Conservation (phyloP, 1,140 invertebrate genomes). For the Drosophila setifemur region DNA sequence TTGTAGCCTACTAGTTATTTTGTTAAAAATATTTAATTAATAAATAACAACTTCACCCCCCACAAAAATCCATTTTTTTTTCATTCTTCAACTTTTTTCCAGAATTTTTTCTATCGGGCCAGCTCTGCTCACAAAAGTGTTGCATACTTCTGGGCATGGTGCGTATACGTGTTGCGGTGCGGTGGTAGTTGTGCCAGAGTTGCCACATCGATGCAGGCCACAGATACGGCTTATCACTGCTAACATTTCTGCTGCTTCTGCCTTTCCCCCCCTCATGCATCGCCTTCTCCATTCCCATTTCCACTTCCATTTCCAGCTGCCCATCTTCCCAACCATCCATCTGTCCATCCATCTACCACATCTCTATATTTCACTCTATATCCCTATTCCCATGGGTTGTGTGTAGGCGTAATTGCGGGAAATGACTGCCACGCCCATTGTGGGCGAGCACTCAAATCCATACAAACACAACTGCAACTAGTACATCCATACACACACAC, state of each 20-base stretch:
- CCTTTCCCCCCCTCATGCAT: neutral
- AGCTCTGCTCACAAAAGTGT: conserved; percentile 34
- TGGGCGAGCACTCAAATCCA: conserved; percentile 52
- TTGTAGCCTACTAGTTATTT: too few species aligned
- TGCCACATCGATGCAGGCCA: conserved; percentile 20
- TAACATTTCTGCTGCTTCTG: neutral
- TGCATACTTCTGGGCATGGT: conserved; percentile 60
- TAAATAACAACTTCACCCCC: too few species aligned
- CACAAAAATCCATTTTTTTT: too few species aligned
- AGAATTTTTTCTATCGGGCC: too few species aligned
- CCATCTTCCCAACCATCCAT: too few species aligned
- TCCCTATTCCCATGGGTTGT: conserved; percentile 31
- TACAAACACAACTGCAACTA: conserved; percentile 21
- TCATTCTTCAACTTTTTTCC: too few species aligned
- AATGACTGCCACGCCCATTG: conserved; percentile 77
- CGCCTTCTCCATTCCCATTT: neutral
- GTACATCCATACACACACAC: neutral
- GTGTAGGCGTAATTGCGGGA: conserved; percentile 75
- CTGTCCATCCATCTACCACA: neutral
- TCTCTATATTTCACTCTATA: conserved; percentile 8
- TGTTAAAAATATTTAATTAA: too few species aligned
- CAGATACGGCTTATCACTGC: conserved; percentile 40
- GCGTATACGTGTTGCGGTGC: conserved; percentile 17
- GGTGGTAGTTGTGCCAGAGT: conserved; percentile 18
- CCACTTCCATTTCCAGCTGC: conserved; percentile 2